phyloP scores from a whole-genome alignment of 2,797 vertebrate genomes.

The Notolepis coatsorum region DNA sequence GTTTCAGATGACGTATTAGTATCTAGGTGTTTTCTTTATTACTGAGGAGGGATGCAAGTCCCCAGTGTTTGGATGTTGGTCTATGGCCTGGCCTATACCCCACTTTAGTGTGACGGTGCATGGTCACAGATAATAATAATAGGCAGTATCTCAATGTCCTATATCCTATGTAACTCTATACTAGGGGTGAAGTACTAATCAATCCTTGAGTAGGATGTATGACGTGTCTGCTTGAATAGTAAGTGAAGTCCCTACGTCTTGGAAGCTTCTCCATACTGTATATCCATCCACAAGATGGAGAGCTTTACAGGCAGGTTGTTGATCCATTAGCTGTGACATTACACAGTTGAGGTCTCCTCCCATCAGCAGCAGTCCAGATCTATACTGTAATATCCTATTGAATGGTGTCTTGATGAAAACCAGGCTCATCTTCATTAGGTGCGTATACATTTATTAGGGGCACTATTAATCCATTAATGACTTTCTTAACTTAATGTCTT shows the following conservation, averaged over 20 bases:
- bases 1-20: not conserved
- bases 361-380: not conserved
- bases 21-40: not conserved
- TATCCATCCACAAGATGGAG: not conserved
- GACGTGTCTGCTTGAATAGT: not conserved
- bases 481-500: not conserved
- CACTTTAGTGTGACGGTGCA: not conserved
- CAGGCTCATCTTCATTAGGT: slow-evolving; percentile 11
- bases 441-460: no score
- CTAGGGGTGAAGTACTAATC: not conserved
- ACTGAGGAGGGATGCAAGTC: no score
- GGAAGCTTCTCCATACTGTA: slow-evolving; percentile 13
- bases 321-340: not conserved
- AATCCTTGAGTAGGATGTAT: not conserved
- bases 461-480: no score
- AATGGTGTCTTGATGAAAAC: slow-evolving; percentile 7
- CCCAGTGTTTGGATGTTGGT: not conserved
- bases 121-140: not conserved
- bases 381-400: not conserved
- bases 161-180: not conserved
- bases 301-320: not conserved
- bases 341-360: slow-evolving; percentile 14
- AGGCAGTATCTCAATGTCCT: not conserved
- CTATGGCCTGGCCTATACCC: not conserved
- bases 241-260: not conserved